Evolutionary conservation across 2,113 vertebrate species (phyloP), one percentile per base, ranked within the genome.

Genomic region (Zosterops pallidus): DNA sequence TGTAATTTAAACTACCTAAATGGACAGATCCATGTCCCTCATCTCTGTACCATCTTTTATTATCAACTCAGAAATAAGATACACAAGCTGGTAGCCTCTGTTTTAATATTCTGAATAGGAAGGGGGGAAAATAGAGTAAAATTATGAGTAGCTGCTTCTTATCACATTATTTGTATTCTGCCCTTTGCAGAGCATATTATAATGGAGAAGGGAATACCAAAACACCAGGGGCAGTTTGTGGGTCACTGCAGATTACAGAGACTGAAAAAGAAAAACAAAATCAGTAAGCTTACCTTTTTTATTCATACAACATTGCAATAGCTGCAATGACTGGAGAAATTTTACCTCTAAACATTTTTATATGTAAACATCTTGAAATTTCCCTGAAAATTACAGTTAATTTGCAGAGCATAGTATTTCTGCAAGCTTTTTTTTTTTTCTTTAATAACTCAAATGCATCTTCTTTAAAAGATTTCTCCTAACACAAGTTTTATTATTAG

Each of bases 1-100:
- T 91, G 78, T 50, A 94, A 91, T 80, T 96, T 91, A 84, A 89
- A n/a, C 70, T 87, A 47, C 29, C 55, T 86, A 86, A 96, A 86
- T 70, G 39, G 35, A 70, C 24, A 74, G 19, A 28, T 60, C 18
- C 4, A 2, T 5, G 3, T 6, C 25, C 9, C 4, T 2, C 52
- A 19, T 64, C 26, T 67, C 64, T 83, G 29, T 64, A 52, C 9
- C 12, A 29, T 79, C 37, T 29, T 29, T 83, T 56, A 68, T 68
- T 81, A 41, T 83, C 50, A 88, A 16, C 47, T 83, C 31, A 60
- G 64, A 88, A 95, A 93, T 56, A 86, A 67, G 47, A 93, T 35
- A 85, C 11, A 41, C 64, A 47, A 56, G 26, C n/a, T 80, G 19
- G 22, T 55, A 78, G 11, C 15, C 44, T 84, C 29, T 56, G 9